phyloP scores from a whole-genome alignment of 2,888 invertebrate genomes.

The Maniola hyperantus region DNA sequence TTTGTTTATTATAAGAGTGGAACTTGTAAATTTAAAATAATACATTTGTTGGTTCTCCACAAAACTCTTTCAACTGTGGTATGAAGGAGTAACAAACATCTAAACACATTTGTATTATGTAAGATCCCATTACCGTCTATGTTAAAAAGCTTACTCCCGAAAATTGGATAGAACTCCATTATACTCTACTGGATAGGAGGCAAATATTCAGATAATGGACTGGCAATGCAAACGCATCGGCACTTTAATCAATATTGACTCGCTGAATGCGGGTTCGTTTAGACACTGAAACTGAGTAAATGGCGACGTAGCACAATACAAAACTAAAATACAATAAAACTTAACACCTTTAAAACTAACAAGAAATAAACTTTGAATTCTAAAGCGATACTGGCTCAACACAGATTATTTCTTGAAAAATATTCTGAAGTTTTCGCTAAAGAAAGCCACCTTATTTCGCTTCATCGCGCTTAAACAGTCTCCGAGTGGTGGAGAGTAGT shows the following conservation, averaged over 20 bases:
- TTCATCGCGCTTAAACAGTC: conserved; percentile 17
- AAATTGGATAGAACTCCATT: conserved; percentile 4
- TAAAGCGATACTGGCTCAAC: too few relatives aligned
- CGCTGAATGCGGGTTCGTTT: conserved; percentile 14
- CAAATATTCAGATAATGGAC: conserved; percentile 17
- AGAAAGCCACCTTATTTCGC: conserved; percentile 18
- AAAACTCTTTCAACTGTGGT: too few relatives aligned
- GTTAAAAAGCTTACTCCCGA: not conserved
- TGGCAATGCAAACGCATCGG: conserved; percentile 11
- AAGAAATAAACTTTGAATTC: too few relatives aligned
- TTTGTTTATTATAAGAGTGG: too few relatives aligned
- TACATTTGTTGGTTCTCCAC: too few relatives aligned
- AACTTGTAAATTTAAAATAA: too few relatives aligned
- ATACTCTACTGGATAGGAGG: conserved; percentile 2
- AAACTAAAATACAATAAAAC: not conserved
- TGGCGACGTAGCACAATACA: not conserved
- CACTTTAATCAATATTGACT: conserved; percentile 11
- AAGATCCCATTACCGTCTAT: not conserved
- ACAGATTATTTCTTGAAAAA: not conserved
- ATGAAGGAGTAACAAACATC: too few relatives aligned
- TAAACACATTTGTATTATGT: too few relatives aligned
- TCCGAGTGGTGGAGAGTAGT: conserved; percentile 23
- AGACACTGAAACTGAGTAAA: not conserved
- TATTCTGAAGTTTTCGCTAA: not conserved
- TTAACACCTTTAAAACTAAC: too few relatives aligned